These are phyloP conservation scores for Pterocles gutturalis DNA, from an alignment of 2,113 vertebrate genomes.

Conservation along the genomic window DNA sequence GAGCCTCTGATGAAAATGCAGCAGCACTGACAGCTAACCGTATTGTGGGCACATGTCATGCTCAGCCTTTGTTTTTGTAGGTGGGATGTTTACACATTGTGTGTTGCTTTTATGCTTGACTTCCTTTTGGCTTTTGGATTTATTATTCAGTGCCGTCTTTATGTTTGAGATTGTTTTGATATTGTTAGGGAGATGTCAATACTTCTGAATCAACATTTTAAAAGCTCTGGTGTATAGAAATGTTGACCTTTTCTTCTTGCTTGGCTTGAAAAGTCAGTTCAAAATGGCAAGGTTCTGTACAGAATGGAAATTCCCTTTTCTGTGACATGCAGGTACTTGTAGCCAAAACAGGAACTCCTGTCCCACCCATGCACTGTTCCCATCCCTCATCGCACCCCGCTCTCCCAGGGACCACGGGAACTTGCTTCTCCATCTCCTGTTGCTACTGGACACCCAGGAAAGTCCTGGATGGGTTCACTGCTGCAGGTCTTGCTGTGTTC, in stretches of 20 bases:
- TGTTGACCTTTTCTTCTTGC: constrained; percentile 51
- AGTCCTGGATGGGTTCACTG: background rate
- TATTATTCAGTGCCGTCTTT: background rate
- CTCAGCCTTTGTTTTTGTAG: background rate
- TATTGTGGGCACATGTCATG: background rate
- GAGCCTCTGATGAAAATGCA: background rate
- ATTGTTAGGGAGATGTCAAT: constrained; percentile 43
- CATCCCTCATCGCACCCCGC: fast-evolving
- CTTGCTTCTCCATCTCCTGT: background rate
- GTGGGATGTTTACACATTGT: background rate
- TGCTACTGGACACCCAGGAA: background rate
- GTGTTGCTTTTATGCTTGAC: background rate
- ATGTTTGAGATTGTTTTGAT: constrained; percentile 32
- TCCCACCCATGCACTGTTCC: background rate
- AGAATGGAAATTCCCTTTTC: constrained; percentile 41
- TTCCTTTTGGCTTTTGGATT: constrained; percentile 22
- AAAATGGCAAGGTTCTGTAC: constrained; percentile 12
- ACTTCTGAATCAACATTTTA: constrained; percentile 31
- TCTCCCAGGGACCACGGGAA: background rate
- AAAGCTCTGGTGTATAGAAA: constrained; percentile 34
- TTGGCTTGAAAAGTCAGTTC: constrained; percentile 43
- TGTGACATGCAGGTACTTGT: background rate
- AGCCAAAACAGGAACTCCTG: background rate
- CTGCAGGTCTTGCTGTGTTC: background rate
- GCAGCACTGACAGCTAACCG: background rate